Evolutionary conservation across 2,888 invertebrate species (phyloP).

Genomic region (Amphipyra tragopoginis): DNA sequence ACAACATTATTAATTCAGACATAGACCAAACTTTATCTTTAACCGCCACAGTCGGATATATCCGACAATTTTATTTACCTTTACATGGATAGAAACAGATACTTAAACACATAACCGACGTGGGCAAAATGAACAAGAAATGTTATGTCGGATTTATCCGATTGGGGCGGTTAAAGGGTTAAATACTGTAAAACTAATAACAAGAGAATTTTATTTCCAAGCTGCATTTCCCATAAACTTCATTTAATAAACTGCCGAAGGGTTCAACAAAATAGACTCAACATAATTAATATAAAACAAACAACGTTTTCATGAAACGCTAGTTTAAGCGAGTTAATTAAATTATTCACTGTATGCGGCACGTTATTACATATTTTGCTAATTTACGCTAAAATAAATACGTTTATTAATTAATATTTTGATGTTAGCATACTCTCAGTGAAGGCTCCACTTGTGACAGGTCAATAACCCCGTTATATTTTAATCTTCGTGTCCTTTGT

Average conservation of each 20-base stretch:
- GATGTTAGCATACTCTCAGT: constrained; percentile 24
- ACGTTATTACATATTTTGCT: constrained; percentile 18
- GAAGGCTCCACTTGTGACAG: neutral
- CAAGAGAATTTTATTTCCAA: neutral
- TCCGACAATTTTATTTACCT: no score
- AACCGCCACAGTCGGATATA: no score
- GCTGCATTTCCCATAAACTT: neutral
- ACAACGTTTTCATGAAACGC: constrained; percentile 34
- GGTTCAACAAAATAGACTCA: constrained; percentile 26
- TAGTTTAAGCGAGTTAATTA: constrained; percentile 37
- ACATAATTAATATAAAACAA: constrained; percentile 38
- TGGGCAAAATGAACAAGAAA: no score
- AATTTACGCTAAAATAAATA: constrained; percentile 48
- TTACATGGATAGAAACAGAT: no score
- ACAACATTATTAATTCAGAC: no score
- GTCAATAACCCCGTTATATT: no score
- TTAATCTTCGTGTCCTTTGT: no score
- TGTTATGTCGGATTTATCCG: no score
- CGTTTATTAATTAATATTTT: constrained; percentile 29
- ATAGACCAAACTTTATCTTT: no score
- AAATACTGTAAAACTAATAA: no score
- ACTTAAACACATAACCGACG: no score
- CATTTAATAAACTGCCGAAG: constrained; percentile 13
- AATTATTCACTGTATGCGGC: constrained; percentile 54
- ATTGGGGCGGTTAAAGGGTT: no score